These are phyloP conservation scores for Indicator indicator DNA, from an alignment of 2,113 vertebrate species.

Conservation along the genomic window DNA sequence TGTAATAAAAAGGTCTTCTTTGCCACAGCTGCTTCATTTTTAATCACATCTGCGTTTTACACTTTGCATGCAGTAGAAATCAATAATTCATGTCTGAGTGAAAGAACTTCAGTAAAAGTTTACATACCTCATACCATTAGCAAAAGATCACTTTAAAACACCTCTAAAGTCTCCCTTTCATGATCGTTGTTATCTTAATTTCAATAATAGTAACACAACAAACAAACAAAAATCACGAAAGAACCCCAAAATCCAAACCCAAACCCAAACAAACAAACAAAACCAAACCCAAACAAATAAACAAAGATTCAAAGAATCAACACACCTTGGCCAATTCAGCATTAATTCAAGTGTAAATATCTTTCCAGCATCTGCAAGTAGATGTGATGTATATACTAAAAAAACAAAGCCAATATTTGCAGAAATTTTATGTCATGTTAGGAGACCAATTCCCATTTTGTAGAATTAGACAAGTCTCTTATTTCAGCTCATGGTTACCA, in stretches of 20 bases:
- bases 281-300: too few species aligned
- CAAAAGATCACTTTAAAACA: slow-evolving; percentile 64
- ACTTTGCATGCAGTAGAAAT: not conserved
- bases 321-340: not conserved
- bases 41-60: slow-evolving; percentile 49
- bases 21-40: slow-evolving; percentile 24
- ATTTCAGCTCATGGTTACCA: not conserved
- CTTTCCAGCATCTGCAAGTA: not conserved
- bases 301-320: too few species aligned
- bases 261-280: too few species aligned
- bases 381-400: not conserved
- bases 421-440: not conserved
- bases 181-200: slow-evolving; percentile 29
- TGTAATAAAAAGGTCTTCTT: not conserved
- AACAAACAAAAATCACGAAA: too few species aligned
- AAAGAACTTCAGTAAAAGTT: slow-evolving; percentile 62
- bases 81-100: slow-evolving; percentile 65
- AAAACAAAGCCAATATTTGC: not conserved
- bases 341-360: not conserved
- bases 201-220: not conserved
- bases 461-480: not conserved
- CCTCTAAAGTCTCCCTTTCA: not conserved
- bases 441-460: not conserved
- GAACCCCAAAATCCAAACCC: too few species aligned
- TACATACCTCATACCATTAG: not conserved